Base-by-base conservation (phyloP, 2,888 invertebrate species). In the Drosophila yooni region DNA sequence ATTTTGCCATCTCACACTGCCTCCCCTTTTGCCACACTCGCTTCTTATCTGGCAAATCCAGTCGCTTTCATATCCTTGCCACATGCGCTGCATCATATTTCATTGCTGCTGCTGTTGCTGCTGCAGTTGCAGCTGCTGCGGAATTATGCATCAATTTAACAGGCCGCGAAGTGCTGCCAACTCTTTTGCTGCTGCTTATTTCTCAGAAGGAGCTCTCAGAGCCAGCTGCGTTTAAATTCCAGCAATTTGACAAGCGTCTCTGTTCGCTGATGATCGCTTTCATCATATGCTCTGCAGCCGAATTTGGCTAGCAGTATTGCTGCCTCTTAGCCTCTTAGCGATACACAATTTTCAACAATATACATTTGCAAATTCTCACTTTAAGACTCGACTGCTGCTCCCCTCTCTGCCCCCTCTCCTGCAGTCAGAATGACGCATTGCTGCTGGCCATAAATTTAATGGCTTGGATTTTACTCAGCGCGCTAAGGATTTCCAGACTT, bases 111-210 rank as follows among this genome's bases (percentile, higher is more conserved):
- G 50, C 38, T 53, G 38, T 38, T 34, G 60, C 48, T 58, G 73
- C 76, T 64, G 69, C 64, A 52, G 56, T 52, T 72, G 73, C 72
- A 63, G 70, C 69, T 72, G 62, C 59, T 58, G 67, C 70, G 76
- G 79, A 84, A 82, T 82, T 88, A 81, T 88, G 81, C 86, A 82
- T 88, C 81, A 83, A 88, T 85, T 86, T 88, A 83, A 85, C 77
- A 81, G 84, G 75, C 82, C 85, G 86, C 84, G 82, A 77, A 82
- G 70, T 65, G 81, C 74, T 85, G 78, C 83, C 79, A 75, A 62
- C 69, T 64, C 60, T 56, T 70, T 58, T 40, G 29, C 61, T 40
- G 56, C 15, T 46, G 15, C 40, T 21, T 40, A n/a, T 52, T 13
- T 31, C 18, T 34, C 43, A 15, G 4, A 25, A 33, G 33, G n/a